Evolutionary conservation across 2,113 vertebrate species (phyloP), one percentile per base, ranked within the genome.

Genomic region (Myotis lucifugus): DNA sequence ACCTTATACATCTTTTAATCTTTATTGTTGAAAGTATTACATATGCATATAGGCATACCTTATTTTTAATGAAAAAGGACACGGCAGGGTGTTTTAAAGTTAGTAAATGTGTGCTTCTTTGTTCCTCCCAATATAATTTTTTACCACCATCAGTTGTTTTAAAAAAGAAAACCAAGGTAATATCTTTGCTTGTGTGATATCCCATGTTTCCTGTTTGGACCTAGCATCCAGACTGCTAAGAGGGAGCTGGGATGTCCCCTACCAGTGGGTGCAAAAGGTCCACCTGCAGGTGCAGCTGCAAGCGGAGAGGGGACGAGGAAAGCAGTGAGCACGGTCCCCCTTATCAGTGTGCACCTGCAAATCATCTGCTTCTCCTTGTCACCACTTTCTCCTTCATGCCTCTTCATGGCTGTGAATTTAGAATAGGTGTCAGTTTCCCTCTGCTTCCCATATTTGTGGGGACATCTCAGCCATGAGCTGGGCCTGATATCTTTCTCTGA

Each of bases 311-410:
- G 8, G 0, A 12, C 6, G 32, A 34, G 42, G 7, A 21, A 23
- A 18, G 18, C 29, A 23, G 56, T 0, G 32, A 34, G 37, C 32
- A 29, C 0, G 0, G 14, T 46, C 11, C 18, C 46, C 54, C 70
- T 61, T 27, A 29, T 15, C 50, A 1, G 2, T 34, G 37, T 0
- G 2, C 9, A 21, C 29, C 37, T 52, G 67, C 0, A 8, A 61
- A 46, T 50, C 70, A 42, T 42, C 42, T 42, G 59, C 61, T 52
- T 10, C 46, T 46, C 46, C 46, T 46, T 52, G 10, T n/a, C 15
- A 15, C 0, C 32, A 4, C 66, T 74, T 64, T 25, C 52, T 72
- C 4, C n/a, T 29, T 27, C 37, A 3, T 18, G 67, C 21, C 89
- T 69, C 92, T n/a, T 54, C 34, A 52, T 6, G 27, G 40, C 23